These are phyloP conservation scores for Bilobella aurantiaca DNA, from an alignment of 1,140 invertebrate genomes.

Conservation along the genomic window DNA sequence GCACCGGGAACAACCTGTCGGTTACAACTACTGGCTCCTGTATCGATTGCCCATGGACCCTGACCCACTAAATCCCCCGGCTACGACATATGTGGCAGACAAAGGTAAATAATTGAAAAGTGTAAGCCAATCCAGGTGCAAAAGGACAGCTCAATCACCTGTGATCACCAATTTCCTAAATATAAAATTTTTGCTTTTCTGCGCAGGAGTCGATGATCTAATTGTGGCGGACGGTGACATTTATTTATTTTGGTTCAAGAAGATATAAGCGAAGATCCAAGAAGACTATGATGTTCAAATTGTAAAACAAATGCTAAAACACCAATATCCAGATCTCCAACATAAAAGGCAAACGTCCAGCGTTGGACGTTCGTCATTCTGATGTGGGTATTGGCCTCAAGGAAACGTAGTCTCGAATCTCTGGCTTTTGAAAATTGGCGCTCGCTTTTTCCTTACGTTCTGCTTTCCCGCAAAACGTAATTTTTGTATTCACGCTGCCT, in stretches of 20 bases:
- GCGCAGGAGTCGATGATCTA: constrained; percentile 68
- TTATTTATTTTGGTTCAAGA: constrained; percentile 83
- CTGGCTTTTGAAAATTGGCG: no score
- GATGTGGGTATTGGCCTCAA: no score
- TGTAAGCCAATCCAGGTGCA: background rate
- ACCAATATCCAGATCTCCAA: no score
- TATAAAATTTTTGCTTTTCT: constrained; percentile 21
- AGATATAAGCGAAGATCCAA: constrained; percentile 51
- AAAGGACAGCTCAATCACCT: background rate
- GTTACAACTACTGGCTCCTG: constrained; percentile 76
- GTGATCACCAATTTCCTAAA: constrained; percentile 4
- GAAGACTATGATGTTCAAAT: no score
- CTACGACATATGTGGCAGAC: constrained; percentile 69
- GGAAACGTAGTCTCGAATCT: no score
- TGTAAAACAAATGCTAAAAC: no score
- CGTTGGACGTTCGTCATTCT: no score
- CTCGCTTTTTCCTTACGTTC: no score
- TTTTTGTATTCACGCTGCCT: no score
- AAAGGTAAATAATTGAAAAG: constrained; percentile 52
- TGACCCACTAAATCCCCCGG: constrained; percentile 62
- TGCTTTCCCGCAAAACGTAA: no score
- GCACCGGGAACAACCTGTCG: constrained; percentile 72
- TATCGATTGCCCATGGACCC: constrained; percentile 64
- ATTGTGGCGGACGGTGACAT: constrained; percentile 70
- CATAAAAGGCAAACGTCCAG: no score